phyloP scores from a whole-genome alignment of 2,113 vertebrate genomes.

The Arothron firmamentum region DNA sequence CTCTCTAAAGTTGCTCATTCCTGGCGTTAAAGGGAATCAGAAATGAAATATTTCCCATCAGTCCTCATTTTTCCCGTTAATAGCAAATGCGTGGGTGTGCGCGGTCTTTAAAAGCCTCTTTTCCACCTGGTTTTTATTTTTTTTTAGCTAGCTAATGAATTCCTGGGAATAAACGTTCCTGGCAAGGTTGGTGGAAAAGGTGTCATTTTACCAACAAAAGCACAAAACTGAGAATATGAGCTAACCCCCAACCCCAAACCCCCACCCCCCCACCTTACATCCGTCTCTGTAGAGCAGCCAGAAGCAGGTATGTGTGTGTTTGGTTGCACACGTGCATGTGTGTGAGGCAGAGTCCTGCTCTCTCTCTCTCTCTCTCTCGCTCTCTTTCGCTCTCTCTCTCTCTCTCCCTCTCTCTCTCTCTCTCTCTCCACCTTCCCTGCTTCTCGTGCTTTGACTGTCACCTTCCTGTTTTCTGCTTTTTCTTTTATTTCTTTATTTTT shows the following conservation, averaged over 20 bases:
- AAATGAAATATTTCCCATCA: no score
- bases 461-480: neutral
- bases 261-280: neutral
- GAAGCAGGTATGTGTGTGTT: conserved; percentile 3
- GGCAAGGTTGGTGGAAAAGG: no score
- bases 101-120: no score
- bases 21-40: no score
- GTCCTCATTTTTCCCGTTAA: no score
- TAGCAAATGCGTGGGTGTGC: no score
- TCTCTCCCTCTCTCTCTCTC: conserved; percentile 10
- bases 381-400: conserved; percentile 9
- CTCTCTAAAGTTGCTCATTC: neutral
- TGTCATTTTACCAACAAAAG: no score
- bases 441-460: conserved; percentile 42
- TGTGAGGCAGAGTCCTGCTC: conserved; percentile 30
- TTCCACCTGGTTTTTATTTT: no score
- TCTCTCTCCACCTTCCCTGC: neutral
- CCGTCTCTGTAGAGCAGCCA: conserved; percentile 11
- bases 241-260: neutral
- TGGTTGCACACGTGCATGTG: conserved; percentile 20
- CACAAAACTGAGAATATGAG: no score
- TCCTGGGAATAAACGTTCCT: no score
- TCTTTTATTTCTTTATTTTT: neutral
- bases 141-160: no score
- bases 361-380: conserved; percentile 8